phyloP scores from a whole-genome alignment of 1,140 invertebrate species.

The Nomia melanderi region DNA sequence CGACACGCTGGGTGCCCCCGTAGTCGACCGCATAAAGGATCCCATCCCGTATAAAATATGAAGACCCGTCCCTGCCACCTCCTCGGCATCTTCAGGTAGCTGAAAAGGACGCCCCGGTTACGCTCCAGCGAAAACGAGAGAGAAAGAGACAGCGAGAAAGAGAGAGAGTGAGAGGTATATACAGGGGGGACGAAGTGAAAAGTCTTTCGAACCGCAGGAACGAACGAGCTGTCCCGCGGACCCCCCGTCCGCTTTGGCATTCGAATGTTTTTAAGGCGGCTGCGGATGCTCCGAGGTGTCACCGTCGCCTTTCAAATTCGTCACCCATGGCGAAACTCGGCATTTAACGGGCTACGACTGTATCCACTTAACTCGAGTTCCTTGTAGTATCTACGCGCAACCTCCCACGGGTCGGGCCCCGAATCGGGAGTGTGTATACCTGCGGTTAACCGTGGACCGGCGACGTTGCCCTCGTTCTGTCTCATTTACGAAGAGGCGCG shows the following conservation, averaged over 20 bases:
- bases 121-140: slow-evolving; percentile 5
- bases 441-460: not conserved
- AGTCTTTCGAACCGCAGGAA: slow-evolving; percentile 54
- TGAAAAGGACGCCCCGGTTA: slow-evolving; percentile 45
- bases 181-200: not conserved
- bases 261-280: slow-evolving; percentile 50
- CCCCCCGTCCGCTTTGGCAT: slow-evolving; percentile 31
- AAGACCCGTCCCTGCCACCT: slow-evolving; percentile 41
- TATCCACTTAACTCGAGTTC: slow-evolving; percentile 55
- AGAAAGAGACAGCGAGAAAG: not conserved
- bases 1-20: slow-evolving; percentile 74
- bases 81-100: slow-evolving; percentile 67
- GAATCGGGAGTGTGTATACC: too few relatives aligned
- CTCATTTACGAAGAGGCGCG: slow-evolving; percentile 1
- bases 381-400: not conserved
- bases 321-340: slow-evolving; percentile 58
- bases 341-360: slow-evolving; percentile 60
- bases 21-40: slow-evolving; percentile 73
- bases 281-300: slow-evolving; percentile 57
- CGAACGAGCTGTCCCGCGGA: slow-evolving; percentile 46
- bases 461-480: slow-evolving; percentile 4
- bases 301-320: slow-evolving; percentile 63
- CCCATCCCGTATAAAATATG: slow-evolving; percentile 73
- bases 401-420: not conserved
- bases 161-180: not conserved